Conservation (phyloP, 1,140 invertebrate genomes). For the Belonocnema kinseyi region DNA sequence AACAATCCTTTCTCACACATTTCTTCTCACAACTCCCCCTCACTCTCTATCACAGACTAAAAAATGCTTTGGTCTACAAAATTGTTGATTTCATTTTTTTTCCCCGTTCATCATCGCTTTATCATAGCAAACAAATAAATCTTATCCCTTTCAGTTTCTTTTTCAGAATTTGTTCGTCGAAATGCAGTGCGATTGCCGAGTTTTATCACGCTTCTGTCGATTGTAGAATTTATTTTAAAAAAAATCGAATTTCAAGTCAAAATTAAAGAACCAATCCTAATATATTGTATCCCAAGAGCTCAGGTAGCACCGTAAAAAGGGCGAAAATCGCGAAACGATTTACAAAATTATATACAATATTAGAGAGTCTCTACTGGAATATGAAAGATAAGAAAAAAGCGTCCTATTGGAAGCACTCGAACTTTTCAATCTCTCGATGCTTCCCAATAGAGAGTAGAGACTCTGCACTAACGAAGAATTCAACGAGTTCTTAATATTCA, state of each 20-base stretch:
- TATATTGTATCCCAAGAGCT: background rate
- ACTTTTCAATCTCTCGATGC: background rate
- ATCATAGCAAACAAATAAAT: too few species aligned
- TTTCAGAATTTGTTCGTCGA: background rate
- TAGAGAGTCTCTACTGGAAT: too few species aligned
- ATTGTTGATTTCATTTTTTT: constrained; percentile 53
- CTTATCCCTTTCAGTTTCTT: background rate
- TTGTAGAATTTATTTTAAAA: background rate
- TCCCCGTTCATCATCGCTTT: constrained; percentile 32
- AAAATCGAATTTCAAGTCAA: background rate
- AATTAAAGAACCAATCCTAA: background rate
- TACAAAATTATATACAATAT: background rate
- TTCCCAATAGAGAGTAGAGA: background rate
- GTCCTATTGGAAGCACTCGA: background rate
- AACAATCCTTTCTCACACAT: constrained; percentile 57
- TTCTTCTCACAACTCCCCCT: constrained; percentile 58
- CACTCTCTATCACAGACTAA: constrained; percentile 74
- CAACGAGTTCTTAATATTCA: constrained; percentile 55
- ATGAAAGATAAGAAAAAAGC: background rate
- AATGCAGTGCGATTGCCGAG: constrained; percentile 18
- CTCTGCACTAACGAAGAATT: constrained; percentile 52
- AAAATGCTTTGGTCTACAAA: constrained; percentile 76
- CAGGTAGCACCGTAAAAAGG: constrained; percentile 24
- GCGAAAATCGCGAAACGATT: constrained; percentile 1
- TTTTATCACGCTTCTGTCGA: too few species aligned